Percentiles rank a stretch among this genome's conserved stretches.
Conservation (phyloP, 2,113 vertebrate species). For the Pluvianellus socialis region DNA sequence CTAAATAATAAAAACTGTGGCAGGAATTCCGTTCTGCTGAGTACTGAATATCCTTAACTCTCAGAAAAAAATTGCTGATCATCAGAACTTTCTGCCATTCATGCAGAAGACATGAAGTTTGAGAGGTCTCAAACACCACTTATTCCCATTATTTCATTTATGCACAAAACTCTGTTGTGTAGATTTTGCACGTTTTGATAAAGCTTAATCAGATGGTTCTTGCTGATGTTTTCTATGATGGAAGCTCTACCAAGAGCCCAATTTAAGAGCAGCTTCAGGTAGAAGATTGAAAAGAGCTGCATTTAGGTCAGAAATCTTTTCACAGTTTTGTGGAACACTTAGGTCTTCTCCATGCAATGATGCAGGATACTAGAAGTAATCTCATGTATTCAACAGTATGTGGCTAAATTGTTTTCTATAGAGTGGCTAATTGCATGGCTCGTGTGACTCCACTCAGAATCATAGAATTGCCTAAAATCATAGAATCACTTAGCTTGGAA, state of each 20-base stretch:
- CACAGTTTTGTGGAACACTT: not conserved
- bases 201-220: not conserved
- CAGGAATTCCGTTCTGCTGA: not conserved
- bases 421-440: not conserved
- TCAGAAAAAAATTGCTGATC: not conserved
- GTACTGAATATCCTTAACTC: not conserved
- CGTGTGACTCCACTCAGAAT: not conserved
- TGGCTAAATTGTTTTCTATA: not conserved
- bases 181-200: not conserved
- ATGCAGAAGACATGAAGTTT: not conserved
- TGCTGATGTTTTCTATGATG: not conserved
- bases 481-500: no score
- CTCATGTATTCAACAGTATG: not conserved
- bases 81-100: not conserved
- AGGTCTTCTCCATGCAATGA: not conserved
- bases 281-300: not conserved
- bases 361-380: not conserved
- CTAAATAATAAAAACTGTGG: not conserved
- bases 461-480: no score
- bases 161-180: not conserved
- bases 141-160: not conserved
- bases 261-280: not conserved
- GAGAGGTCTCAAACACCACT: not conserved
- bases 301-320: not conserved
- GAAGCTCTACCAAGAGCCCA: not conserved